Conservation (phyloP, 2,113 vertebrate species). For the Atlantisia rogersi region DNA sequence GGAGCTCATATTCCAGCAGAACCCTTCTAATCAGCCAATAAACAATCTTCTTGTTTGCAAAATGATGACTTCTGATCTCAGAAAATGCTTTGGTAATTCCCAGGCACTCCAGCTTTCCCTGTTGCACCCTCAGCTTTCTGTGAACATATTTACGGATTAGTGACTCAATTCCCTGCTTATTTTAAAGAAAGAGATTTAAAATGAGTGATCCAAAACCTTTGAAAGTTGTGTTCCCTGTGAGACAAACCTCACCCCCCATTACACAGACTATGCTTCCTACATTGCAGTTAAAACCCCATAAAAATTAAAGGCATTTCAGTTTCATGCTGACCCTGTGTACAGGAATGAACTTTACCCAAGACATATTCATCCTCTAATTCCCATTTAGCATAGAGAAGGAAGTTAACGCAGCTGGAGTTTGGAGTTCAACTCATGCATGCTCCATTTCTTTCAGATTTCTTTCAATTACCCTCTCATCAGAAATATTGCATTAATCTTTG, state of each 20-base stretch:
- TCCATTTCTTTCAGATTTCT: slow-evolving; percentile 44
- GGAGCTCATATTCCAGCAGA: not conserved
- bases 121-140: not conserved
- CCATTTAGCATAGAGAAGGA: not conserved
- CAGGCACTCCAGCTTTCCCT: not conserved
- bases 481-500: slow-evolving; percentile 56
- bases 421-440: slow-evolving; percentile 10
- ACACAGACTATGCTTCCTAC: not conserved
- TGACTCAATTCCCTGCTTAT: not conserved
- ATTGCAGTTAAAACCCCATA: not conserved
- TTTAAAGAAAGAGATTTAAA: not conserved
- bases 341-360: not conserved
- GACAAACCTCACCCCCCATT: not conserved
- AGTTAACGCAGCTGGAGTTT: slow-evolving; percentile 19
- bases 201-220: not conserved
- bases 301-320: slow-evolving; percentile 19
- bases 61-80: not conserved
- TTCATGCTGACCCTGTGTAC: not conserved
- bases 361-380: not conserved
- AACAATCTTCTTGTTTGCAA: not conserved
- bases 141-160: not conserved
- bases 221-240: not conserved
- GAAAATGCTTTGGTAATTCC: not conserved
- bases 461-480: slow-evolving; percentile 52
- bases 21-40: not conserved